Percentiles rank a stretch among this genome's conserved stretches.
Evolutionary conservation across 2,797 vertebrate genomes (phyloP).

Genomic region (Sarcoramphus papa): DNA sequence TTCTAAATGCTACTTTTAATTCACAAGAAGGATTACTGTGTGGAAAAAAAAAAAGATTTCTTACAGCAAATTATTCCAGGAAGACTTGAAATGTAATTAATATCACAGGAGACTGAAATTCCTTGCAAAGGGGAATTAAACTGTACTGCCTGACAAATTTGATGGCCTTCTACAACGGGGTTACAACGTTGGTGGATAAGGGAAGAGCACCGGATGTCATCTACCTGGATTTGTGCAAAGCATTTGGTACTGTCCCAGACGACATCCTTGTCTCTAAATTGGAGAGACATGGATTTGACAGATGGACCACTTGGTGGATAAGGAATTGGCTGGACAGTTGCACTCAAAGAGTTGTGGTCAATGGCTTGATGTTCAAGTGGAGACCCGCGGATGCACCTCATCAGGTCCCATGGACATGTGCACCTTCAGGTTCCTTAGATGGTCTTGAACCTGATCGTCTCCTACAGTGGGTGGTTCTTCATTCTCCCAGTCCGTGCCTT

Average conservation of each 20-base stretch:
- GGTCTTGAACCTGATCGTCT: too few species aligned
- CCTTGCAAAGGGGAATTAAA: background rate
- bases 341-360: accelerated
- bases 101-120: background rate
- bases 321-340: background rate
- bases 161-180: background rate
- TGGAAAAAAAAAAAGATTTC: background rate
- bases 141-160: background rate
- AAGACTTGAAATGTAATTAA: constrained; percentile 23
- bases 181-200: background rate
- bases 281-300: background rate
- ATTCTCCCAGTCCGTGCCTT: too few species aligned
- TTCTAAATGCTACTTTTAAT: constrained; percentile 14
- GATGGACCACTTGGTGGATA: background rate
- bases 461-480: too few species aligned
- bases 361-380: accelerated
- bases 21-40: background rate
- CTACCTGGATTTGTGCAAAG: background rate
- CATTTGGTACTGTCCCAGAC: background rate
- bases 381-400: too few species aligned
- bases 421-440: too few species aligned
- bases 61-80: background rate
- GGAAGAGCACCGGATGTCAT: background rate
- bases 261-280: background rate
- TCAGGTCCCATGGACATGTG: too few species aligned